Percentiles rank a stretch among this genome's conserved stretches.
phyloP scores from a whole-genome alignment of 2,113 vertebrate genomes.

The Coptodon bakossiorum region DNA sequence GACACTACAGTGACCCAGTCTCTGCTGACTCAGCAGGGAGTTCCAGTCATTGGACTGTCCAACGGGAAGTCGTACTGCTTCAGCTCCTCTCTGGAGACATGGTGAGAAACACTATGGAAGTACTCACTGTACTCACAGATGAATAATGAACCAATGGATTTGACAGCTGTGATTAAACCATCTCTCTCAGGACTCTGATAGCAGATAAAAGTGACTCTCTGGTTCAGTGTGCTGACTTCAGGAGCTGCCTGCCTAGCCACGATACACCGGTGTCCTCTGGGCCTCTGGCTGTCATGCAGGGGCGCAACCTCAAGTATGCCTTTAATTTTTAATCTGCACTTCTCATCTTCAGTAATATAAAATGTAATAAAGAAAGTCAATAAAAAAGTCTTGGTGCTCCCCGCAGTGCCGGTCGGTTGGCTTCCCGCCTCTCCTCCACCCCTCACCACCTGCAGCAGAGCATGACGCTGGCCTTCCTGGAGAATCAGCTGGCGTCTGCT shows the following conservation, averaged over 20 bases:
- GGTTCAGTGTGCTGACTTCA: constrained; percentile 93
- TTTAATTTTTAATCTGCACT: neutral
- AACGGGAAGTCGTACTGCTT: constrained; percentile 96
- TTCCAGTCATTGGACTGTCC: constrained; percentile 88
- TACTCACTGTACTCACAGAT: fast-evolving
- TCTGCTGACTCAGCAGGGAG: constrained; percentile 90
- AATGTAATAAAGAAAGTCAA: neutral
- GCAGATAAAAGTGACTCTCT: constrained; percentile 93
- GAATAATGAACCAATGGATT: fast-evolving
- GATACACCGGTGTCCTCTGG: constrained; percentile 86
- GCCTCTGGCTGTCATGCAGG: constrained; percentile 91
- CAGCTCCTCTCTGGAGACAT: constrained; percentile 81
- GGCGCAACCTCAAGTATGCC: constrained; percentile 85
- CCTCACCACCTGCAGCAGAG: constrained; percentile 92
- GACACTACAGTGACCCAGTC: constrained; percentile 87
- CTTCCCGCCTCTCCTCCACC: constrained; percentile 87
- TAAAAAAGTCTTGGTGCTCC: neutral
- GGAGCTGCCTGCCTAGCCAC: constrained; percentile 85
- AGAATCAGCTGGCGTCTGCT: constrained; percentile 90
- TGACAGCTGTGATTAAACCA: neutral
- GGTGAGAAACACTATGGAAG: constrained; percentile 6
- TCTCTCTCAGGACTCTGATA: constrained; percentile 83
- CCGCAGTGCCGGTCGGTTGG: constrained; percentile 78
- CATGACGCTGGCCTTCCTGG: constrained; percentile 90
- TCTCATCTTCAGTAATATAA: neutral